Conservation (phyloP, 2,113 vertebrate genomes). For the Daboia siamensis region DNA sequence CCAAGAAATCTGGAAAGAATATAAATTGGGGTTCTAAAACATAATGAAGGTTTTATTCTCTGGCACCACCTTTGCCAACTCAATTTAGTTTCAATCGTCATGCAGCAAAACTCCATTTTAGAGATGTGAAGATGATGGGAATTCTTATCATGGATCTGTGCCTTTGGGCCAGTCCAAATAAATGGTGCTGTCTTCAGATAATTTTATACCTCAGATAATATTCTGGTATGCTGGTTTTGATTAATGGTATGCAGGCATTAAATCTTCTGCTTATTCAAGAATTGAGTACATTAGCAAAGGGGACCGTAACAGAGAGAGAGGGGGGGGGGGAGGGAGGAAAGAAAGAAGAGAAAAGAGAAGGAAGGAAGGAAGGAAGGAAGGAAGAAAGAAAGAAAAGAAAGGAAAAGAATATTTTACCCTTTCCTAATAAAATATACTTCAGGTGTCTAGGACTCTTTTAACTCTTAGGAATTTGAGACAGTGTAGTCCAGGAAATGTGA, state of each 20-base stretch:
- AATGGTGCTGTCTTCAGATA: not conserved
- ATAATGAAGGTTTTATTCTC: not conserved
- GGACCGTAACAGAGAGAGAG: fast-evolving
- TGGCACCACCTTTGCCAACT: not conserved
- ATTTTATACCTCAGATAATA: not conserved
- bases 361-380: no score
- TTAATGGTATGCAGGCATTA: not conserved
- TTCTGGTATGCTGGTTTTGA: not conserved
- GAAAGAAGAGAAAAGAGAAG: no score
- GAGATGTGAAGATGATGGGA: not conserved
- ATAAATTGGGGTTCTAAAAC: no score
- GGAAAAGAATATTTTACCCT: not conserved
- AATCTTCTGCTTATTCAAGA: not conserved
- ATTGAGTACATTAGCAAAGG: not conserved
- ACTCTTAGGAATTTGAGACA: not conserved
- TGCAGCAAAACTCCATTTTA: not conserved
- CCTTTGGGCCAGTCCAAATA: not conserved
- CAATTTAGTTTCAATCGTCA: not conserved
- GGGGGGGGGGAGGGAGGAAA: no score
- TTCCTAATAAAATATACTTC: not conserved
- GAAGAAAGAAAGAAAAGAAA: fast-evolving
- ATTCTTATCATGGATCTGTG: not conserved
- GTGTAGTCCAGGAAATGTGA: not conserved
- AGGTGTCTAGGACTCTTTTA: not conserved
- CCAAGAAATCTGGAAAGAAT: not conserved